Percentiles rank a stretch among this genome's conserved stretches.
These are phyloP conservation scores for Todiramphus saurophagus DNA, from an alignment of 2,113 vertebrate genomes.

Conservation along the genomic window DNA sequence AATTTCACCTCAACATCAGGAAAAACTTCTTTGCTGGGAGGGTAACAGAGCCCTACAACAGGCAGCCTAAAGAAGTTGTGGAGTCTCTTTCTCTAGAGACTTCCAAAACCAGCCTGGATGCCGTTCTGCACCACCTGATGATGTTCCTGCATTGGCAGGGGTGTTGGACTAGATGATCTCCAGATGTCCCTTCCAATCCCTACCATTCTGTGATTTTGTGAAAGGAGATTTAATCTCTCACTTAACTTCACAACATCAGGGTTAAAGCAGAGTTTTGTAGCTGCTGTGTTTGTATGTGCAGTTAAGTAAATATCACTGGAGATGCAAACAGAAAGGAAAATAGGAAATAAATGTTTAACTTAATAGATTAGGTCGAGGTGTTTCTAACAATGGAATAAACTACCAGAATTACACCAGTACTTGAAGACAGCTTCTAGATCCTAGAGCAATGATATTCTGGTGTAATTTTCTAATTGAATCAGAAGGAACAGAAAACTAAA, in stretches of 20 bases:
- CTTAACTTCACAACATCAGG: not conserved
- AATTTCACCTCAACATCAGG: no score
- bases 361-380: not conserved
- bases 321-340: not conserved
- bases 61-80: no score
- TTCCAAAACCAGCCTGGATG: no score
- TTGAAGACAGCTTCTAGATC: not conserved
- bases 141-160: no score
- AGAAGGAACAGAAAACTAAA: not conserved
- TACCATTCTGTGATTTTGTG: no score
- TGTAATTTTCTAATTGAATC: not conserved
- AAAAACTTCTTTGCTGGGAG: no score
- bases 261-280: not conserved
- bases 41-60: no score
- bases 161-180: no score
- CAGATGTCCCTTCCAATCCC: no score
- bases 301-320: not conserved
- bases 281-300: fast-evolving
- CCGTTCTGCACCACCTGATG: no score
- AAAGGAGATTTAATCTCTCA: not conserved
- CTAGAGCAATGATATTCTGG: not conserved
- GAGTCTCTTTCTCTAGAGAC: no score
- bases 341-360: not conserved
- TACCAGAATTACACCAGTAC: not conserved
- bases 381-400: not conserved